These are phyloP conservation scores for Bombycilla garrulus DNA, from an alignment of 2,113 vertebrate genomes.

Conservation along the genomic window DNA sequence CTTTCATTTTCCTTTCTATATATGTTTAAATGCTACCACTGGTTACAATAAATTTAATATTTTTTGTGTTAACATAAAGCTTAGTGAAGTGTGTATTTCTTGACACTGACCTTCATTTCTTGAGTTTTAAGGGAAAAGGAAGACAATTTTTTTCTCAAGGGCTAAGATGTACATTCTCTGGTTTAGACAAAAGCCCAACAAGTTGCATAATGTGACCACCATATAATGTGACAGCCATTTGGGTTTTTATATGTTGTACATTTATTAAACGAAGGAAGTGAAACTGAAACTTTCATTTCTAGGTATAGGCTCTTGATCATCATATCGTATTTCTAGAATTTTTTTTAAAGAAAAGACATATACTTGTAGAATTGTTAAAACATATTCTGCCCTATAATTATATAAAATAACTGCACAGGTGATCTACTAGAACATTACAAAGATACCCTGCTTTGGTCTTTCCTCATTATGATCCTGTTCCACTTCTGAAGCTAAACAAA, in stretches of 20 bases:
- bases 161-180: not conserved
- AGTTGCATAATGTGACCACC: not conserved
- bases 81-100: not conserved
- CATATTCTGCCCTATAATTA: not conserved
- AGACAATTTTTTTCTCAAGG: not conserved
- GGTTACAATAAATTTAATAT: not conserved
- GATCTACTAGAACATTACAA: not conserved
- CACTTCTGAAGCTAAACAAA: not conserved
- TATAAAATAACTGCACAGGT: not conserved
- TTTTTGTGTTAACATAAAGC: not conserved
- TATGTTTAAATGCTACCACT: not conserved
- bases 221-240: not conserved
- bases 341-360: not conserved
- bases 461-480: not conserved
- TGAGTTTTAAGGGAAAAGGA: not conserved
- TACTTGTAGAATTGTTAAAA: not conserved
- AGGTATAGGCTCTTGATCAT: not conserved
- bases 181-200: not conserved
- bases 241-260: not conserved
- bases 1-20: not conserved
- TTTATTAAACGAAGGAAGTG: not conserved
- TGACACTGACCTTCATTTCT: not conserved
- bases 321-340: not conserved
- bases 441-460: not conserved
- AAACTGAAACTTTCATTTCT: not conserved